Evolutionary conservation across 2,797 vertebrate genomes (phyloP).

Genomic region (Acrossocheilus wenchowensis): DNA sequence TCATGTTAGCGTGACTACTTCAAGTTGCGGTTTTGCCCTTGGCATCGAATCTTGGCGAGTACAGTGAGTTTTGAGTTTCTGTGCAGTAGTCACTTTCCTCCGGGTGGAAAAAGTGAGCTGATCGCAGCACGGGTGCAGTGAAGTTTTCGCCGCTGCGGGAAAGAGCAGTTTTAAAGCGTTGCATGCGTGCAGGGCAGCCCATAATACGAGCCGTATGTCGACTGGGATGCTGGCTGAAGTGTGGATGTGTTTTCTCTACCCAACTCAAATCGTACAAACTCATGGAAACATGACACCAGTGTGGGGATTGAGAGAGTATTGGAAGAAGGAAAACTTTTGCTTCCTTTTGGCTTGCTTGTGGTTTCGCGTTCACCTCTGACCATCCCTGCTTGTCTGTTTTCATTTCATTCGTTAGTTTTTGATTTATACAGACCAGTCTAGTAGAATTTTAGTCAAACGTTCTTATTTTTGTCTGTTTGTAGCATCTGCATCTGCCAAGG

Average conservation of each 20-base stretch:
- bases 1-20: conserved; percentile 43
- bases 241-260: conserved; percentile 27
- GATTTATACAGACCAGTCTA: background rate
- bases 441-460: background rate
- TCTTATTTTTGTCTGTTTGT: conserved; percentile 6
- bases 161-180: conserved; percentile 50
- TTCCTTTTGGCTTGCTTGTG: conserved; percentile 1
- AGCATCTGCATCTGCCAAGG: conserved; percentile 82
- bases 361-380: conserved; percentile 3
- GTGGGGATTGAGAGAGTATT: conserved; percentile 32
- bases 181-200: conserved; percentile 51
- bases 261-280: conserved; percentile 34
- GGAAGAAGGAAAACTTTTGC: conserved; percentile 15
- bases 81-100: conserved; percentile 50
- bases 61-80: conserved; percentile 43
- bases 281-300: conserved; percentile 47
- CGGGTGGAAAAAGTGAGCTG: conserved; percentile 60
- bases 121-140: conserved; percentile 30
- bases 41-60: conserved; percentile 31
- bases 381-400: background rate
- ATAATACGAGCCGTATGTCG: conserved; percentile 55
- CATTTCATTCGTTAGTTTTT: background rate
- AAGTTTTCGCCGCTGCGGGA: conserved; percentile 5
- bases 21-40: conserved; percentile 6
- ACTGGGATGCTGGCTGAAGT: conserved; percentile 45